Percentiles rank a stretch among this genome's conserved stretches.
Evolutionary conservation across 2,797 vertebrate genomes (phyloP).

Genomic region (Aselliscus stoliczkanus): DNA sequence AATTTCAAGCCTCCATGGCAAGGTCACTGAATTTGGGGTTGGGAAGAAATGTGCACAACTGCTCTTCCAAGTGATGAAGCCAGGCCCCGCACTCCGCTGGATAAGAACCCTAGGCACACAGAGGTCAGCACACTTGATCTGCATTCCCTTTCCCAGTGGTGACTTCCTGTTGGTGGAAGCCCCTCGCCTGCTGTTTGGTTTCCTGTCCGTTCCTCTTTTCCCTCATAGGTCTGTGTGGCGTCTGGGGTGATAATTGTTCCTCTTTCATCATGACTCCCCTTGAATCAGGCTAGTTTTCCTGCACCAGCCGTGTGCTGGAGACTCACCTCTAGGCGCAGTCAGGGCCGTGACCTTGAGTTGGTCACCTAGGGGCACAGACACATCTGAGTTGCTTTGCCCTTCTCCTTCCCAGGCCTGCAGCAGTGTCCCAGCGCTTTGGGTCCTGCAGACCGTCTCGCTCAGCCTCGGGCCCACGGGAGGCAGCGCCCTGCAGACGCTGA

Average conservation of each 20-base stretch:
- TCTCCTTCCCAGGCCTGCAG: neutral
- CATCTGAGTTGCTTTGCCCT: fast-evolving
- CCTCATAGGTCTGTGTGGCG: fast-evolving
- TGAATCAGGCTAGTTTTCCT: fast-evolving
- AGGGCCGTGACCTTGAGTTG: no score
- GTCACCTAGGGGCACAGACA: no score
- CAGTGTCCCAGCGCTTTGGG: fast-evolving
- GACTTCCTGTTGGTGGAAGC: no score
- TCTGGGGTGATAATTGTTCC: neutral
- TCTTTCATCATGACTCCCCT: fast-evolving
- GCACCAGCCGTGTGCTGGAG: neutral
- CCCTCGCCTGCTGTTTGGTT: fast-evolving
- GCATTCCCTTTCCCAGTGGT: fast-evolving
- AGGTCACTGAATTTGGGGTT: no score
- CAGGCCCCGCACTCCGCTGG: fast-evolving
- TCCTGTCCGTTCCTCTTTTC: neutral
- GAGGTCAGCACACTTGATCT: fast-evolving
- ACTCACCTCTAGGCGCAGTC: neutral
- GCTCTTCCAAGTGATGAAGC: no score
- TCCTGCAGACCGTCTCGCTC: fast-evolving
- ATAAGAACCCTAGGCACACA: fast-evolving
- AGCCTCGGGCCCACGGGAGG: neutral
- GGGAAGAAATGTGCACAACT: fast-evolving
- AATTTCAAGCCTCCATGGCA: neutral
- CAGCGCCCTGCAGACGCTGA: neutral